Percentiles rank a stretch among this genome's conserved stretches.
Conservation (phyloP, 2,888 invertebrate species). For the Corythucha ciliata region DNA sequence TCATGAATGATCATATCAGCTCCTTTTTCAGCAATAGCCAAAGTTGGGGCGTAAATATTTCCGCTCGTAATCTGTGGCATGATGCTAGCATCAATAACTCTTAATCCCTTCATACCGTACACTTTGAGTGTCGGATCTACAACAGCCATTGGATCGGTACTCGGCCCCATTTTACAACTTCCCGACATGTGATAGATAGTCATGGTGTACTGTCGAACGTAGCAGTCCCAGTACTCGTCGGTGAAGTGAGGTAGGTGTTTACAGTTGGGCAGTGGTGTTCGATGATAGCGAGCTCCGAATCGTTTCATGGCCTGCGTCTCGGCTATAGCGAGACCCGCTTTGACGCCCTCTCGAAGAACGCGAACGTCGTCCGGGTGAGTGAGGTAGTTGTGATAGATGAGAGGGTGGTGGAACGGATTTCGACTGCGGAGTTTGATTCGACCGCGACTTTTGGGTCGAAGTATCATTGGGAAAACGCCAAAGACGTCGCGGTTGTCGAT, state of each 20-base stretch:
- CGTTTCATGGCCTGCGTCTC: conserved; percentile 45
- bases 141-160: conserved; percentile 66
- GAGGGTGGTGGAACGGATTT: conserved; percentile 66
- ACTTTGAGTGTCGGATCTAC: conserved; percentile 68
- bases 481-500: conserved; percentile 68
- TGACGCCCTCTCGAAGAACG: conserved; percentile 75
- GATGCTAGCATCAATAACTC: conserved; percentile 79
- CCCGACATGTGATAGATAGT: conserved; percentile 81
- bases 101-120: conserved; percentile 63
- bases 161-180: conserved; percentile 75
- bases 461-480: conserved; percentile 78
- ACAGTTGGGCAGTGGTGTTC: conserved; percentile 68
- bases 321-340: conserved; percentile 70
- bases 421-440: conserved; percentile 58
- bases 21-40: conserved; percentile 82
- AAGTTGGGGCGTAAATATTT: conserved; percentile 76
- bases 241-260: conserved; percentile 66
- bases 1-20: conserved; percentile 68
- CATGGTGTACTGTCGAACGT: conserved; percentile 72
- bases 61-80: conserved; percentile 82
- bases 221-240: conserved; percentile 82
- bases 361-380: conserved; percentile 76
- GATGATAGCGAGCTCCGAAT: conserved; percentile 68
- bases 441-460: conserved; percentile 80
- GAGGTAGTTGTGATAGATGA: conserved; percentile 85